A percentile compares a stretch with the other conserved stretches of the same genome.
Evolutionary conservation across 2,797 vertebrate species (phyloP).

Genomic region (Chrysolophus pictus): DNA sequence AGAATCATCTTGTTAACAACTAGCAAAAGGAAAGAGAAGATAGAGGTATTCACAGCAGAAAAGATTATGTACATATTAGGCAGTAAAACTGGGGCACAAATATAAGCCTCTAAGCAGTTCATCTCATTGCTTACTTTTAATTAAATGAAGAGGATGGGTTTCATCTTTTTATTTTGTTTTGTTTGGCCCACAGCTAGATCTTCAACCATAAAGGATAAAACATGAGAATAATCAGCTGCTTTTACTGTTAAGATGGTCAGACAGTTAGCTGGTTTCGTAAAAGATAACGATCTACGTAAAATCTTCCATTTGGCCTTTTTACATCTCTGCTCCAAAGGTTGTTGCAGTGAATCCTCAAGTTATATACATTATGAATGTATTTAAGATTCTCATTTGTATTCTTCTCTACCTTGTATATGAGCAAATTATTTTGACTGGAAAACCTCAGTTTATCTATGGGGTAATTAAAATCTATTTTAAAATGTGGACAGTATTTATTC

Average conservation of each 20-base stretch:
- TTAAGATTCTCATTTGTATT: neutral
- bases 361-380: neutral
- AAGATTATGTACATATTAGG: neutral
- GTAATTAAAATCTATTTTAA: neutral
- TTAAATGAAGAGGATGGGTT: neutral
- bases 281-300: neutral
- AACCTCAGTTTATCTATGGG: neutral
- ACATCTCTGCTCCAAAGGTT: neutral
- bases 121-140: neutral
- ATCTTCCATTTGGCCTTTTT: neutral
- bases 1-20: neutral
- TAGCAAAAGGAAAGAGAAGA: neutral
- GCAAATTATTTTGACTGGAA: neutral
- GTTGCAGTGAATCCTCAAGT: neutral
- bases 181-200: neutral
- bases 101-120: slow-evolving; percentile 11
- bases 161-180: neutral
- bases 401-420: neutral
- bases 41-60: neutral
- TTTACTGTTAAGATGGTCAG: neutral
- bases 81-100: neutral
- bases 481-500: neutral
- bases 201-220: neutral
- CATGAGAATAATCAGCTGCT: neutral
- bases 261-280: neutral